Evolutionary conservation across 2,113 vertebrate genomes (phyloP).

Genomic region (Rhinogobius similis): DNA sequence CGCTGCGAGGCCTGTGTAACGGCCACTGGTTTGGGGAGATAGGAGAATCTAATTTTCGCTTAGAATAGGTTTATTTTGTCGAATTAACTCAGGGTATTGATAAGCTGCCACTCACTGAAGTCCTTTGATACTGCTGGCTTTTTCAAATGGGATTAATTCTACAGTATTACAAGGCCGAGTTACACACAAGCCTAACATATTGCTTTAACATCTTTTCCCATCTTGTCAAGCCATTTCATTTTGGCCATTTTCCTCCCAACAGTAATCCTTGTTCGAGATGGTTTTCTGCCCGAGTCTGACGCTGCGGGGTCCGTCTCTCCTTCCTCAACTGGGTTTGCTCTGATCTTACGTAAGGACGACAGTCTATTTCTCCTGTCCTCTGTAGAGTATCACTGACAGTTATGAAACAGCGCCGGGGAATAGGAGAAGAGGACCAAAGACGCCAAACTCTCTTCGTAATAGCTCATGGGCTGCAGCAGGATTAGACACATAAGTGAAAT

Average conservation of each 20-base stretch:
- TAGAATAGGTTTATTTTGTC: constrained; percentile 46
- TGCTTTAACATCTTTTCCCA: constrained; percentile 7
- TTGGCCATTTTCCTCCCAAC: constrained; percentile 39
- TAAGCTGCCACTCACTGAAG: constrained; percentile 32
- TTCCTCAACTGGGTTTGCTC: constrained; percentile 45
- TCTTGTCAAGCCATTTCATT: constrained; percentile 46
- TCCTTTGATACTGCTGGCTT: constrained; percentile 31
- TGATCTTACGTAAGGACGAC: constrained; percentile 68
- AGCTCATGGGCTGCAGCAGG: constrained; percentile 55
- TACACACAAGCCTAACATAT: constrained; percentile 12
- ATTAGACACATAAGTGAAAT: constrained; percentile 58
- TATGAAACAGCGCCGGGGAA: constrained; percentile 67
- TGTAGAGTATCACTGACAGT: constrained; percentile 68
- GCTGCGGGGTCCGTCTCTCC: constrained; percentile 64
- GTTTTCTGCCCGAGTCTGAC: constrained; percentile 49
- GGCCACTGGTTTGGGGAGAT: constrained; percentile 17
- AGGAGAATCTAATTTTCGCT: constrained; percentile 50
- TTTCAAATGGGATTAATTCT: constrained; percentile 32
- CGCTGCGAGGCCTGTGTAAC: constrained; percentile 14
- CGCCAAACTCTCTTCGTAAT: constrained; percentile 60
- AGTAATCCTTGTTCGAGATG: constrained; percentile 44
- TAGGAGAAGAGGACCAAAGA: constrained; percentile 58
- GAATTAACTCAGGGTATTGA: constrained; percentile 41
- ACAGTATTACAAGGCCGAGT: constrained; percentile 28
- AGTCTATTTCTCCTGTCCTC: constrained; percentile 71